These are phyloP conservation scores for Gallinago jamesoni DNA, from an alignment of 2,113 vertebrate genomes.

Conservation along the genomic window DNA sequence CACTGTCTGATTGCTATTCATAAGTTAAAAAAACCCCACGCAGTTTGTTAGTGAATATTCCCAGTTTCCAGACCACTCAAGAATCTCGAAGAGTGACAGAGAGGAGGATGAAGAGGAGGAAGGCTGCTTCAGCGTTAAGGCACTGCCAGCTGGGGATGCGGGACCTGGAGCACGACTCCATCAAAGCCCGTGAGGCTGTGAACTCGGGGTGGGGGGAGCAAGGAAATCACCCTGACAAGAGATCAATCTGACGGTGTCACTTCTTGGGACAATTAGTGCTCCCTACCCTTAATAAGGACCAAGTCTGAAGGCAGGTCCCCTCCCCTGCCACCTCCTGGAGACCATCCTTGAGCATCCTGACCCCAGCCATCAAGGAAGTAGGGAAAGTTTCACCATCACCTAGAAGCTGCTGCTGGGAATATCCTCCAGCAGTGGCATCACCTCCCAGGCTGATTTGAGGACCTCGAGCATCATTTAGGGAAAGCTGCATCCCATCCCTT, in stretches of 20 bases:
- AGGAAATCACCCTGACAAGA: rapidly evolving
- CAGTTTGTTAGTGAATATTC: rapidly evolving
- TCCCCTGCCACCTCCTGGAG: neutral
- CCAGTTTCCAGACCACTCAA: neutral
- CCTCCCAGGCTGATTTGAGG: neutral
- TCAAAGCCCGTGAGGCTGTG: rapidly evolving
- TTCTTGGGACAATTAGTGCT: neutral
- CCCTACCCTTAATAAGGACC: neutral
- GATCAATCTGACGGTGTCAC: rapidly evolving
- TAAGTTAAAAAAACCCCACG: rapidly evolving
- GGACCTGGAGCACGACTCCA: neutral
- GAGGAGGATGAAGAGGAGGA: neutral
- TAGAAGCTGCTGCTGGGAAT: neutral
- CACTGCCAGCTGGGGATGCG: rapidly evolving
- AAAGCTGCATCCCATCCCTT: neutral
- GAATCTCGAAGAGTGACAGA: rapidly evolving
- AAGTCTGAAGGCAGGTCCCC: neutral
- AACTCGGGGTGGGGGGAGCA: rapidly evolving
- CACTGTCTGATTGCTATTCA: rapidly evolving
- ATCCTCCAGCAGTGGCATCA: rapidly evolving
- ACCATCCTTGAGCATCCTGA: neutral
- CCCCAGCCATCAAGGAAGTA: rapidly evolving
- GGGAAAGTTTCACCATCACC: neutral
- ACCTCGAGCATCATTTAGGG: rapidly evolving
- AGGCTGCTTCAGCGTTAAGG: neutral